These are phyloP conservation scores for Melipona quadrifasciata DNA, from an alignment of 1,140 invertebrate species.

Conservation along the genomic window DNA sequence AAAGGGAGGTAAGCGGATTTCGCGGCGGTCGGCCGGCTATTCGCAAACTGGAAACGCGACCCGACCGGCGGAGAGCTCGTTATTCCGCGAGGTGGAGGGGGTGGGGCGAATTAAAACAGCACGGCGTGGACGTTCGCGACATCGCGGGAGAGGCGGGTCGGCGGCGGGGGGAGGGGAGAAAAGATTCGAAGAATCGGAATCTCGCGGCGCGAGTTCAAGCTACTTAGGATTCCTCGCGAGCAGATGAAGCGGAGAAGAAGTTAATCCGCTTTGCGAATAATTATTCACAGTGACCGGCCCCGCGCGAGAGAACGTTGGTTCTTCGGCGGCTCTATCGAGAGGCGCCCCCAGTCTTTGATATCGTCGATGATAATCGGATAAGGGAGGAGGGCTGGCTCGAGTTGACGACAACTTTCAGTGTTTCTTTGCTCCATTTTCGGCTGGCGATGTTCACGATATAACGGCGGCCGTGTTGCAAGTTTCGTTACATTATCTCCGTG, in stretches of 20 bases:
- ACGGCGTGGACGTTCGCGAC: neutral
- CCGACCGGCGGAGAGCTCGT: conserved; percentile 10
- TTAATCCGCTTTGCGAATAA: conserved; percentile 46
- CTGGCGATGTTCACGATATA: too few species aligned
- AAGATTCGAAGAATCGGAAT: conserved; percentile 10
- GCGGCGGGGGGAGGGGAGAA: neutral
- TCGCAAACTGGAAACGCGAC: conserved; percentile 26
- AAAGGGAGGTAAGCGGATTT: conserved; percentile 65
- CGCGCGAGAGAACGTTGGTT: neutral
- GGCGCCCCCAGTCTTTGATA: neutral
- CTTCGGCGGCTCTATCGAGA: neutral
- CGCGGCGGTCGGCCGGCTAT: conserved; percentile 23
- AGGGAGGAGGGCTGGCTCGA: neutral
- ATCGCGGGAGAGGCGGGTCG: too few species aligned
- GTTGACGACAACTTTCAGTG: neutral
- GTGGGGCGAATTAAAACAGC: conserved; percentile 36
- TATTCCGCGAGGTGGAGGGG: neutral
- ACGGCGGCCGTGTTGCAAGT: neutral
- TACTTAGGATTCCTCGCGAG: conserved; percentile 31
- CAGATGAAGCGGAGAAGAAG: conserved; percentile 37
- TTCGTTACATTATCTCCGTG: neutral
- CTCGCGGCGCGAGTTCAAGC: conserved; percentile 22
- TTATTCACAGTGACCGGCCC: conserved; percentile 33
- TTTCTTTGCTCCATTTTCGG: neutral
- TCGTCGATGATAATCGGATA: conserved; percentile 25